phyloP scores from a whole-genome alignment of 2,797 vertebrate species.

The Crax fasciolata region DNA sequence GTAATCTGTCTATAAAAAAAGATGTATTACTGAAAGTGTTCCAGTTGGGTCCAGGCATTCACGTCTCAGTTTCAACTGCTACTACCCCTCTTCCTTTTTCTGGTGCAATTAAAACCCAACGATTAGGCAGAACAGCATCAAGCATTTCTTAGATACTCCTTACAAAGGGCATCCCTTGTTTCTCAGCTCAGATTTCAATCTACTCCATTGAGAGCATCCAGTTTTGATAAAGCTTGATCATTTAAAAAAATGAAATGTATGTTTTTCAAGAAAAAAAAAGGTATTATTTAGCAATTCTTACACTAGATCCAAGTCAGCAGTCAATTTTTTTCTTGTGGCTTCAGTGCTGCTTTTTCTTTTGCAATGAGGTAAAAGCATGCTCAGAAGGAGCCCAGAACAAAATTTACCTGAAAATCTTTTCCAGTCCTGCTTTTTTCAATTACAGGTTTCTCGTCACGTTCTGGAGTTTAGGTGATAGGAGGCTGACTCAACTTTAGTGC shows the following conservation, averaged over 20 bases:
- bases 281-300: neutral
- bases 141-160: neutral
- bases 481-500: neutral
- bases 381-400: neutral
- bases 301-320: neutral
- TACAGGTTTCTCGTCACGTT: neutral
- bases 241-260: neutral
- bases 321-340: neutral
- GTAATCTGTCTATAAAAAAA: too few species aligned
- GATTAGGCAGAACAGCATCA: neutral
- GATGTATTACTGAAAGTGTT: too few species aligned
- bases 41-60: neutral
- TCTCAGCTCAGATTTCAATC: neutral
- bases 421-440: neutral
- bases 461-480: neutral
- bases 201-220: neutral
- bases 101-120: neutral
- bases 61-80: neutral
- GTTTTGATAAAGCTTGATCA: neutral
- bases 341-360: neutral
- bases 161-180: neutral
- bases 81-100: neutral
- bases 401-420: neutral
- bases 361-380: neutral
- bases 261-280: neutral